Evolutionary conservation across 2,797 vertebrate genomes (phyloP).

Genomic region (Otolemur crassicaudatus): DNA sequence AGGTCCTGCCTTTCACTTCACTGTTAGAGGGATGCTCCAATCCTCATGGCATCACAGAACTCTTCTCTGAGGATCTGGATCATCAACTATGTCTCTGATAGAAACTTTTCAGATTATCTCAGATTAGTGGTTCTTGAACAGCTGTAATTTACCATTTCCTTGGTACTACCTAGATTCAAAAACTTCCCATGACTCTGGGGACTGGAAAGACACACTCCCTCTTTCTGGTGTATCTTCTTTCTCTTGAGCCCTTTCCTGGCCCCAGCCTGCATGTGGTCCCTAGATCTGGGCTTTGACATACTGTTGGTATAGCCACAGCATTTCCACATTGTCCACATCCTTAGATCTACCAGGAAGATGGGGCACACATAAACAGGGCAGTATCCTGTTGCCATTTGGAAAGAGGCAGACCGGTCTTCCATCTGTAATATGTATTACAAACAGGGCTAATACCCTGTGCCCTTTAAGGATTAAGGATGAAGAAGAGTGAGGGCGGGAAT

Average conservation of each 20-base stretch:
- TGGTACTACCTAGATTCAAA: background rate
- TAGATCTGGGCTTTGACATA: background rate
- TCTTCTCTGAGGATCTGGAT: conserved; percentile 13
- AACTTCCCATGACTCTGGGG: background rate
- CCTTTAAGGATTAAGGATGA: background rate
- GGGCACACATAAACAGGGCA: background rate
- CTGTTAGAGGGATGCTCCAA: background rate
- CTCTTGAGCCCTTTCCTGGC: conserved; percentile 25
- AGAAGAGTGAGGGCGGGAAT: background rate
- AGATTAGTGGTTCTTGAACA: background rate
- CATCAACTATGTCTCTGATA: background rate
- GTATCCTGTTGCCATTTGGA: conserved; percentile 25
- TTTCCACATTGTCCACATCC: conserved; percentile 8
- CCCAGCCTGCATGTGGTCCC: background rate
- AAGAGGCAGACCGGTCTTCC: background rate
- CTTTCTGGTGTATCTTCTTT: conserved; percentile 9
- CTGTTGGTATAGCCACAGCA: background rate
- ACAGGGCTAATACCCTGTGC: background rate
- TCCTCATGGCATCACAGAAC: background rate
- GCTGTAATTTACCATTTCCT: conserved; percentile 28
- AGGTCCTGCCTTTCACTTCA: conserved; percentile 21
- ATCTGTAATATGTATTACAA: background rate
- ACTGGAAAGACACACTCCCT: background rate
- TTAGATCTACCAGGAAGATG: background rate
- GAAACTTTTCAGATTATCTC: conserved; percentile 5